Percentiles rank a stretch among this genome's conserved stretches.
These are phyloP conservation scores for Carassius gibelio DNA, from an alignment of 2,113 vertebrate species.

Conservation along the genomic window DNA sequence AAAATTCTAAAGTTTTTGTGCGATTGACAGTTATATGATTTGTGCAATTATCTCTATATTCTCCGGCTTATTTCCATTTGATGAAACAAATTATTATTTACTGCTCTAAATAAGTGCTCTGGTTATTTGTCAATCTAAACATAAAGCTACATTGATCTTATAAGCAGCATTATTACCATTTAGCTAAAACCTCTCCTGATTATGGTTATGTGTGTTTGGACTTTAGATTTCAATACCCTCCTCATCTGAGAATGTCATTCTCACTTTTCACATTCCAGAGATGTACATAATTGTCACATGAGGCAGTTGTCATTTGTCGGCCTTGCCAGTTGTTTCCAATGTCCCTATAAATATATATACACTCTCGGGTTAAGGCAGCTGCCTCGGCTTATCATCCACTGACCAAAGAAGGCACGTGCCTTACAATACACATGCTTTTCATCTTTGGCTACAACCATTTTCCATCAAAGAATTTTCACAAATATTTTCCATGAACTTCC, in stretches of 20 bases:
- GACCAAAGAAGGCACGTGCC: conserved; percentile 59
- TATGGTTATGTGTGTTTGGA: background rate
- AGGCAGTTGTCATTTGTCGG: conserved; percentile 67
- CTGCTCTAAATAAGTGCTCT: background rate
- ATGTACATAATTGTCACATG: conserved; percentile 67
- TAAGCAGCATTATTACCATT: background rate
- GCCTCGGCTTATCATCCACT: conserved; percentile 58
- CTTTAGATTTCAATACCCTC: conserved; percentile 1
- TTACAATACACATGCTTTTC: conserved; percentile 54
- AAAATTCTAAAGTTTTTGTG: background rate
- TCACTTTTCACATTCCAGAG: conserved; percentile 56
- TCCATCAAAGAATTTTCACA: background rate
- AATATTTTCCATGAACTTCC: background rate
- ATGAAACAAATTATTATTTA: background rate
- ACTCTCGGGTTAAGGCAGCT: conserved; percentile 68
- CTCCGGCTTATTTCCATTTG: background rate
- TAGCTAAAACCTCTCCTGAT: background rate
- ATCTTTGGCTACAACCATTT: background rate
- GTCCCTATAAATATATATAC: conserved; percentile 75
- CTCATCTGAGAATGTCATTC: conserved; percentile 25
- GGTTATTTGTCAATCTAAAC: background rate
- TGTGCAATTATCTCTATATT: background rate
- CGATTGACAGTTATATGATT: background rate
- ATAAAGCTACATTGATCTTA: background rate
- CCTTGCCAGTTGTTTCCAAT: conserved; percentile 69